A percentile compares a stretch with the other conserved stretches of the same genome.
phyloP scores from a whole-genome alignment of 2,797 vertebrate species.

The Thunnus albacares region DNA sequence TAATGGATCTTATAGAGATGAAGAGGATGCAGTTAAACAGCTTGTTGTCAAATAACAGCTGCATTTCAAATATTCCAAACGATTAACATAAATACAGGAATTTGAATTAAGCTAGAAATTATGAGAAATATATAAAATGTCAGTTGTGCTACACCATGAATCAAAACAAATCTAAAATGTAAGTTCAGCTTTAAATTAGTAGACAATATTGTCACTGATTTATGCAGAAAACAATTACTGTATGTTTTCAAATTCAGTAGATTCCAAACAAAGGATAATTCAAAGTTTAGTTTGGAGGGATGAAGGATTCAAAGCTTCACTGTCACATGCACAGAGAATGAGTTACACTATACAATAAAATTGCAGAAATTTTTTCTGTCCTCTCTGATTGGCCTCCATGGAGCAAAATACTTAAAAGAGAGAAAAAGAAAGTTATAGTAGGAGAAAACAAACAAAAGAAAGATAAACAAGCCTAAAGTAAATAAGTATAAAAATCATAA shows the following conservation, averaged over 20 bases:
- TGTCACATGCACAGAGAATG: no score
- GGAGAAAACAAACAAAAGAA: neutral
- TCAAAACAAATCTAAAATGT: neutral
- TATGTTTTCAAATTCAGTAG: neutral
- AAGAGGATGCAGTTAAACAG: constrained; percentile 1
- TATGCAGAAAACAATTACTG: neutral
- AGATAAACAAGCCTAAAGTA: neutral
- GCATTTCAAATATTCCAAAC: neutral
- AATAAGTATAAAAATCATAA: neutral
- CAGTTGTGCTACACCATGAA: neutral
- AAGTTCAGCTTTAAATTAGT: constrained; percentile 4
- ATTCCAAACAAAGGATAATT: neutral
- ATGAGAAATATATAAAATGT: neutral
- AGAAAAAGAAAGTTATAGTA: neutral
- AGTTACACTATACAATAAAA: no score
- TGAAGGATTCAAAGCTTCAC: no score
- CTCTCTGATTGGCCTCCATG: no score
- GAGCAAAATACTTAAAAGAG: neutral
- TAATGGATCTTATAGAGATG: neutral
- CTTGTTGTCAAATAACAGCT: constrained; percentile 13
- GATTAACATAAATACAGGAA: neutral
- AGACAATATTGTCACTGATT: neutral
- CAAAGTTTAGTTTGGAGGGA: neutral
- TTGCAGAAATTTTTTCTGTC: no score
- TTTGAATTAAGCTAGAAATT: neutral